A percentile compares a stretch with the other conserved stretches of the same genome.
phyloP scores from a whole-genome alignment of 2,797 vertebrate genomes.

The Xenentodon cancila region DNA sequence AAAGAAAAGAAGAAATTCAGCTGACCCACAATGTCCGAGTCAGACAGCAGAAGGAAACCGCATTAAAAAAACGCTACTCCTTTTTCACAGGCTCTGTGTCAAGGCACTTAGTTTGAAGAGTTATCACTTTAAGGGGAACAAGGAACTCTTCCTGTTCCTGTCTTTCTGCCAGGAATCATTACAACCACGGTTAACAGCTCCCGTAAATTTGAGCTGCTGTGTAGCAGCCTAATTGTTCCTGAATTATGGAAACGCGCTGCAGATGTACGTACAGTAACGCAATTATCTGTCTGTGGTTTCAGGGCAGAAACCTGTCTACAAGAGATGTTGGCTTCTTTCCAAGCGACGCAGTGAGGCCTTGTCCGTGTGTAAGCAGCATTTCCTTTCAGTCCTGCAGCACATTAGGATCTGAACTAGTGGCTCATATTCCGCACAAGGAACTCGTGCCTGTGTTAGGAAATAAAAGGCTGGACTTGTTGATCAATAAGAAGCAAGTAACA shows the following conservation, averaged over 20 bases:
- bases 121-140: conserved; percentile 52
- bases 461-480: not conserved
- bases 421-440: not conserved
- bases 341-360: conserved; percentile 93
- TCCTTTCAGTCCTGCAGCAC: conserved; percentile 1
- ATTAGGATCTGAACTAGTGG: not conserved
- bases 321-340: conserved; percentile 97
- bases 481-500: no score
- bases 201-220: conserved; percentile 61
- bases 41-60: not conserved
- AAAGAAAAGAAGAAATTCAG: not conserved
- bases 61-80: conserved; percentile 4
- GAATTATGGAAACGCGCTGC: conserved; percentile 70
- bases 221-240: conserved; percentile 72
- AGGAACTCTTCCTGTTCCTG: conserved; percentile 47
- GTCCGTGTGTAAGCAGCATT: conserved; percentile 91
- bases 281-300: conserved; percentile 76
- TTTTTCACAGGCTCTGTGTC: conserved; percentile 14
- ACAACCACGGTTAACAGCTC: conserved; percentile 62
- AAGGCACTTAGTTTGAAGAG: conserved; percentile 30
- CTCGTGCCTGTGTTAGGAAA: not conserved
- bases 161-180: conserved; percentile 52
- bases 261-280: conserved; percentile 60
- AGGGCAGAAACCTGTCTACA: conserved; percentile 93
- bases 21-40: not conserved